A percentile compares a stretch with the other conserved stretches of the same genome.
Evolutionary conservation across 2,113 vertebrate genomes (phyloP).

Genomic region (Glaucidium brasilianum): DNA sequence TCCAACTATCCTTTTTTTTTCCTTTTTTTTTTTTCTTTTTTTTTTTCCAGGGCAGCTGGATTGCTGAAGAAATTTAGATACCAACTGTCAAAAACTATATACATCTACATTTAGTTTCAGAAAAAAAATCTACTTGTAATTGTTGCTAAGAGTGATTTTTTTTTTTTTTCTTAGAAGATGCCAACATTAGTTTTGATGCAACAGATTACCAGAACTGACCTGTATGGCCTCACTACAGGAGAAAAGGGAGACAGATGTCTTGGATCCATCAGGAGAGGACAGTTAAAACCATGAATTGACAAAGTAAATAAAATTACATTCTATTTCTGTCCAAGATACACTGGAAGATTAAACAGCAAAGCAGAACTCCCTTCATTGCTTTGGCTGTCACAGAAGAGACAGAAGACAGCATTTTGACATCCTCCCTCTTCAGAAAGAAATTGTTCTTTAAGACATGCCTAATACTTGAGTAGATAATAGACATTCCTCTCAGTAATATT

Average conservation of each 20-base stretch:
- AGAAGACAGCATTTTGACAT: slow-evolving; percentile 18
- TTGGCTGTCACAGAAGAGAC: not conserved
- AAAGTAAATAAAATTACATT: not conserved
- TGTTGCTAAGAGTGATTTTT: not conserved
- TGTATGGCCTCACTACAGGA: not conserved
- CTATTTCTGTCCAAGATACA: not conserved
- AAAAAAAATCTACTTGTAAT: not conserved
- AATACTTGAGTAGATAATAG: not conserved
- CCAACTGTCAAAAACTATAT: not conserved
- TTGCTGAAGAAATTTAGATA: not conserved
- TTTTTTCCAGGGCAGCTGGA: not conserved
- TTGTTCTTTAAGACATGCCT: not conserved
- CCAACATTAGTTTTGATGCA: not conserved
- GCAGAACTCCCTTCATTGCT: slow-evolving; percentile 14
- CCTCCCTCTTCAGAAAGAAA: not conserved
- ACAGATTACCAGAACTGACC: not conserved
- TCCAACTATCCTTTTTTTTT: too few relatives aligned
- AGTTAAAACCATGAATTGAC: not conserved
- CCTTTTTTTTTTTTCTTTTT: too few relatives aligned
- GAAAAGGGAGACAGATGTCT: not conserved
- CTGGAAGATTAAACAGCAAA: not conserved
- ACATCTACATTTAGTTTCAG: not conserved
- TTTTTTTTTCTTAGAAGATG: not conserved
- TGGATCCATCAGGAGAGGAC: not conserved
- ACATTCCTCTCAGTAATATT: not conserved